These are phyloP conservation scores for Cladorhizidae sp. DNA, from an alignment of 37 sponge, comb jelly and placozoan species.

Conservation along the genomic window DNA sequence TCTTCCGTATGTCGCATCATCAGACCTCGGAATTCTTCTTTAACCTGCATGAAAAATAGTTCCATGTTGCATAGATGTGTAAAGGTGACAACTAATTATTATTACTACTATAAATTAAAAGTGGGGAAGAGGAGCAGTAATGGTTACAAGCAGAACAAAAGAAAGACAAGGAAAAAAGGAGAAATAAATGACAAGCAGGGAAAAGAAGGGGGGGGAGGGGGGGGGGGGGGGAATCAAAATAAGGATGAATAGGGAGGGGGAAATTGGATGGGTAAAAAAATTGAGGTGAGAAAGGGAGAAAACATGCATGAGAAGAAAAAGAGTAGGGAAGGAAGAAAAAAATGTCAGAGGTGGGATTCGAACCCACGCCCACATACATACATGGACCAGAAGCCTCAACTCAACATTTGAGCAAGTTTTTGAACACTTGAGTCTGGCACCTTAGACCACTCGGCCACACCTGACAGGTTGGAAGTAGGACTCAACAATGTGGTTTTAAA, in stretches of 20 bases:
- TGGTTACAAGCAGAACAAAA: too few relatives aligned
- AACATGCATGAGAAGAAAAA: conserved; percentile 7
- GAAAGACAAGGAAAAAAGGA: too few relatives aligned
- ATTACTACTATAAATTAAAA: background rate
- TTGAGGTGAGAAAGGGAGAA: background rate
- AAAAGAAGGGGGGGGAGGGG: too few relatives aligned
- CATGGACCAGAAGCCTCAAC: too few relatives aligned
- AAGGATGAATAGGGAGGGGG: background rate
- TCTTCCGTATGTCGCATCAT: conserved; percentile 70
- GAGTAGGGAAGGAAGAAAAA: conserved; percentile 37
- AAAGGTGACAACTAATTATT: too few relatives aligned
- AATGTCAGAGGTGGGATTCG: conserved; percentile 99
- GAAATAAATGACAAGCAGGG: too few relatives aligned
- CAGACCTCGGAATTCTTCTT: conserved; percentile 66
- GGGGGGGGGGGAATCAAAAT: background rate
- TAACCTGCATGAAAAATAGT: conserved; percentile 44
- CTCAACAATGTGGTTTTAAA: background rate
- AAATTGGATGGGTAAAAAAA: background rate
- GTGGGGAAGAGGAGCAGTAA: too few relatives aligned
- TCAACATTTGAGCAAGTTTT: conserved; percentile 76
- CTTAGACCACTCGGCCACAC: conserved; percentile 99
- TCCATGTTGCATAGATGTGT: background rate
- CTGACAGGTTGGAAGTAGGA: conserved; percentile 74
- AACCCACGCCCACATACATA: conserved; percentile 99
- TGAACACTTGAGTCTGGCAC: conserved; percentile 98